Conservation (phyloP, 1,140 invertebrate genomes). For the Sinonovacula constricta region DNA sequence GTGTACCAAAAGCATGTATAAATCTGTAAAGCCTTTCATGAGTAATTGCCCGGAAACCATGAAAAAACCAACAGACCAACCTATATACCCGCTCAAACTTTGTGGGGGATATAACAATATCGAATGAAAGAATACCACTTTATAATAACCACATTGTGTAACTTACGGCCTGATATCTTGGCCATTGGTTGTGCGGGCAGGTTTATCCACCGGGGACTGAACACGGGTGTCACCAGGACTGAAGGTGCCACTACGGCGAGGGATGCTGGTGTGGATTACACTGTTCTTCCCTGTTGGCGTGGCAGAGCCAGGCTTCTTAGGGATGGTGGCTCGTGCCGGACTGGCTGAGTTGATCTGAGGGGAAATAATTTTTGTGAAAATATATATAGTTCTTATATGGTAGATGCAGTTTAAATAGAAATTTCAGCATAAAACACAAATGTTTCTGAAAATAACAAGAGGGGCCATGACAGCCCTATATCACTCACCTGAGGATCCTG, state of each 20-base stretch:
- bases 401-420: too few relatives aligned
- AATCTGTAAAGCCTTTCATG: too few relatives aligned
- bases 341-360: slow-evolving; percentile 65
- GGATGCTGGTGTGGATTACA: slow-evolving; percentile 71
- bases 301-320: slow-evolving; percentile 69
- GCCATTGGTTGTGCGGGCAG: slow-evolving; percentile 70
- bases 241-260: slow-evolving; percentile 73
- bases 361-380: too few relatives aligned
- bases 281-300: slow-evolving; percentile 71
- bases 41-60: too few relatives aligned
- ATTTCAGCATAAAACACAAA: too few relatives aligned
- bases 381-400: too few relatives aligned
- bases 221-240: slow-evolving; percentile 72
- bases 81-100: too few relatives aligned
- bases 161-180: slow-evolving; percentile 72
- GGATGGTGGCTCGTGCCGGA: slow-evolving; percentile 69
- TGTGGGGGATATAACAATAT: not conserved
- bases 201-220: slow-evolving; percentile 63
- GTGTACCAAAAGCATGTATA: too few relatives aligned
- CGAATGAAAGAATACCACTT: not conserved
- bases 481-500: too few relatives aligned
- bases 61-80: too few relatives aligned
- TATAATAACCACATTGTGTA: not conserved
- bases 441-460: too few relatives aligned
- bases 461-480: too few relatives aligned